phyloP scores from a whole-genome alignment of 2,888 invertebrate species.

The Dicyrtomina minuta region DNA sequence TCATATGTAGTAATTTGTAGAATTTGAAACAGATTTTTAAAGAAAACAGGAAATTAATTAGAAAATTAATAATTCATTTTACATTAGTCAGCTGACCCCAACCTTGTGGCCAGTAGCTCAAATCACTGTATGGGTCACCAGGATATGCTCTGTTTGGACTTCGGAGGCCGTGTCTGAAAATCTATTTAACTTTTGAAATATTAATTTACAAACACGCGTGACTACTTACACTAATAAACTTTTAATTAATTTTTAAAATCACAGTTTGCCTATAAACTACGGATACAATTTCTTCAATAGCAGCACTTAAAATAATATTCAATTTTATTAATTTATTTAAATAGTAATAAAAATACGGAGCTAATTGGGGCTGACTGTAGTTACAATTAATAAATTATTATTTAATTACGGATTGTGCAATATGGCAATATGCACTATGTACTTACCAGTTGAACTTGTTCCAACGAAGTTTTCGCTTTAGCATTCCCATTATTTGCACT shows the following conservation, averaged over 20 bases:
- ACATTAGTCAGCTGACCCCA: conserved; percentile 78
- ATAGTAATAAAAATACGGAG: too few species aligned
- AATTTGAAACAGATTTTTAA: conserved; percentile 4
- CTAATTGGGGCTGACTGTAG: too few species aligned
- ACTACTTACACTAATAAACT: neutral
- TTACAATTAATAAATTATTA: too few species aligned
- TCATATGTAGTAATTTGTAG: neutral
- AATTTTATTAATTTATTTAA: too few species aligned
- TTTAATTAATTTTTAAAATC: neutral
- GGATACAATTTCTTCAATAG: too few species aligned
- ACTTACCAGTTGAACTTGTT: conserved; percentile 9
- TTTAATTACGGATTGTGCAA: neutral
- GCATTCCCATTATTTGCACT: too few species aligned
- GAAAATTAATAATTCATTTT: conserved; percentile 45
- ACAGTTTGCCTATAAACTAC: neutral
- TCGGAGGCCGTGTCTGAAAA: conserved; percentile 81
- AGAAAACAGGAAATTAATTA: conserved; percentile 38
- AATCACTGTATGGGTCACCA: conserved; percentile 71
- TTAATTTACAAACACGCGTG: neutral
- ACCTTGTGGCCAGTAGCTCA: conserved; percentile 75
- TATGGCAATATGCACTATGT: neutral
- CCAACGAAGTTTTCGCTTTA: too few species aligned
- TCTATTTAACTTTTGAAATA: conserved; percentile 59
- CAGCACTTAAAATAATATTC: too few species aligned
- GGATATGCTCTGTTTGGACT: conserved; percentile 74